These are phyloP conservation scores for Sialia sialis DNA, from an alignment of 2,113 vertebrate genomes.

Conservation along the genomic window DNA sequence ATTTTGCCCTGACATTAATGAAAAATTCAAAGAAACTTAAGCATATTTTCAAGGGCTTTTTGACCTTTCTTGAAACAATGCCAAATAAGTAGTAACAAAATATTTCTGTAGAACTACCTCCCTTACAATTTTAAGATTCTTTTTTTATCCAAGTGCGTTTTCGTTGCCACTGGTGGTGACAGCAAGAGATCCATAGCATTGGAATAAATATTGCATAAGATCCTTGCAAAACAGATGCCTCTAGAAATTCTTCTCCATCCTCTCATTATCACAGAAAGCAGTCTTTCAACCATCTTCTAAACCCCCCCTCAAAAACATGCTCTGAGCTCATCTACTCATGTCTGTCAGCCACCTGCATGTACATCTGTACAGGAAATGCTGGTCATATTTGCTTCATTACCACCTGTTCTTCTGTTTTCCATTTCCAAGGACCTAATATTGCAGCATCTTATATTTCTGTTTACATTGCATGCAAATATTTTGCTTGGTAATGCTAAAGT, in stretches of 20 bases:
- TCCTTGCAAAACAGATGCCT: background rate
- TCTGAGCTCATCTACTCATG: background rate
- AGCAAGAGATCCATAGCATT: background rate
- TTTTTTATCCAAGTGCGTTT: background rate
- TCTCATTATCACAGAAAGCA: background rate
- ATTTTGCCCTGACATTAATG: background rate
- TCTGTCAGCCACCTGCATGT: background rate
- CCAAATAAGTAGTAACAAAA: background rate
- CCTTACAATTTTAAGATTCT: background rate
- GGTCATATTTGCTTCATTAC: background rate
- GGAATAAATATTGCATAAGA: background rate
- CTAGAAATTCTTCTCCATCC: background rate
- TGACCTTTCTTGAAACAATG: background rate
- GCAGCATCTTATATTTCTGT: background rate
- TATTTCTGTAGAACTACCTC: background rate
- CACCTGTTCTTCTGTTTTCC: background rate
- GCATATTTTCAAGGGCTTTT: background rate
- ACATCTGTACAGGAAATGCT: background rate
- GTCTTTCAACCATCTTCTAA: background rate
- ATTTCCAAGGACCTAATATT: background rate
- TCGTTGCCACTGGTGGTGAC: background rate
- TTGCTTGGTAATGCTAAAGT: background rate
- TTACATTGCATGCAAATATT: background rate
- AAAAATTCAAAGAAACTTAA: background rate
- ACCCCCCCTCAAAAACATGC: accelerated